Percentiles rank a stretch among this genome's conserved stretches.
Conservation (phyloP, 2,113 vertebrate species). For the Sander lucioperca region DNA sequence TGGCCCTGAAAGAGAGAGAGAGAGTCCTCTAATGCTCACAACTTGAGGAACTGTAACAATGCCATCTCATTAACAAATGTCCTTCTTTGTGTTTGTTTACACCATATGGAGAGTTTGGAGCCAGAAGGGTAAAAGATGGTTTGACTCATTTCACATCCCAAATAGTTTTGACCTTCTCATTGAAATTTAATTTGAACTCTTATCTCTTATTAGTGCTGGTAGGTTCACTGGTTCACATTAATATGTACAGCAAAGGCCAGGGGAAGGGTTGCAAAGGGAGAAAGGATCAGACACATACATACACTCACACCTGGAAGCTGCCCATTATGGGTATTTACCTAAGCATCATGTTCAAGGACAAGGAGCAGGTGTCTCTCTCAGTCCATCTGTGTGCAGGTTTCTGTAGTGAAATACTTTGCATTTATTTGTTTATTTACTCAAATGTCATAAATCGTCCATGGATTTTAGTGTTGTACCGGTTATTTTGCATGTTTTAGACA, state of each 20-base stretch:
- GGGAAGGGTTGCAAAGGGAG: not conserved
- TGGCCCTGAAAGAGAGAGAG: constrained; percentile 39
- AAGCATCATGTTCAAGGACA: constrained; percentile 27
- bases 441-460: constrained; percentile 9
- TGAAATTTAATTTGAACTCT: constrained; percentile 44
- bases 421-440: constrained; percentile 35
- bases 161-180: constrained; percentile 69
- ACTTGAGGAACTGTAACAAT: constrained; percentile 57
- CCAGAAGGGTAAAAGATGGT: constrained; percentile 54
- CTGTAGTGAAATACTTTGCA: constrained; percentile 32
- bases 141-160: constrained; percentile 53
- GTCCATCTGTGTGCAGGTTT: constrained; percentile 41
- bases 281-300: constrained; percentile 2
- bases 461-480: not conserved
- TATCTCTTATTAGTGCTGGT: constrained; percentile 23
- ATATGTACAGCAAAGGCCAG: constrained; percentile 42
- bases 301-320: constrained; percentile 31
- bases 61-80: constrained; percentile 67
- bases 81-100: constrained; percentile 70
- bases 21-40: constrained; percentile 42
- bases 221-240: constrained; percentile 39
- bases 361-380: constrained; percentile 7
- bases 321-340: constrained; percentile 43
- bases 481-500: constrained; percentile 28
- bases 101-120: constrained; percentile 68